phyloP scores from a whole-genome alignment of 2,113 vertebrate genomes.

The Rhadina sibilatrix region DNA sequence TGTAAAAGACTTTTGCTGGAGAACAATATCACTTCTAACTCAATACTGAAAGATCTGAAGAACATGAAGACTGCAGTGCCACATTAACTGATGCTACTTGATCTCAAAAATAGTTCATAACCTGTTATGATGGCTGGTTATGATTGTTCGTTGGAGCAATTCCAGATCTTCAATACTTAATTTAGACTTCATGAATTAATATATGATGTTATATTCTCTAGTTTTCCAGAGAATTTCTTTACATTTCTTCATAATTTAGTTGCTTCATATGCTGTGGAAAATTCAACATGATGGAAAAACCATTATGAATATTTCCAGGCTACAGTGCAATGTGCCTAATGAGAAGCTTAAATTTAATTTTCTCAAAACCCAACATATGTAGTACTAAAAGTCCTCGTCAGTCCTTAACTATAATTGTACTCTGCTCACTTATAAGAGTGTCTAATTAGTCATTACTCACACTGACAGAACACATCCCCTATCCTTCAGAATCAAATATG shows the following conservation, averaged over 20 bases:
- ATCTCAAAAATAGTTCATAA: background rate
- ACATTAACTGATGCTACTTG: background rate
- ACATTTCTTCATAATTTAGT: background rate
- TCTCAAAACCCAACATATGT: background rate
- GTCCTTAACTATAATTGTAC: background rate
- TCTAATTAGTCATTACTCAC: slow-evolving; percentile 46
- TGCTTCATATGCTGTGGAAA: slow-evolving; percentile 9
- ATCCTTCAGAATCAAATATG: slow-evolving; percentile 17
- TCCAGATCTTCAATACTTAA: background rate
- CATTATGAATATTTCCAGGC: background rate
- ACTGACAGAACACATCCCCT: background rate
- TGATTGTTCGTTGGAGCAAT: no score
- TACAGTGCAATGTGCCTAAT: slow-evolving; percentile 3
- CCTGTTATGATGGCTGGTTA: background rate
- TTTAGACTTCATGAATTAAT: background rate
- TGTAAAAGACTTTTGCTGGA: background rate
- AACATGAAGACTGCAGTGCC: background rate
- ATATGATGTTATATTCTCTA: background rate
- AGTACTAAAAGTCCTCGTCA: slow-evolving; percentile 7
- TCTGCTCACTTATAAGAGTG: background rate
- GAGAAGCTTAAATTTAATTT: background rate
- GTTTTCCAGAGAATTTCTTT: background rate
- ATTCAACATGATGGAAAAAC: background rate
- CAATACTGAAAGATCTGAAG: background rate
- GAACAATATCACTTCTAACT: background rate